Evolutionary conservation across 2,888 invertebrate genomes (phyloP).

Genomic region (Orthonevra nobilis): DNA sequence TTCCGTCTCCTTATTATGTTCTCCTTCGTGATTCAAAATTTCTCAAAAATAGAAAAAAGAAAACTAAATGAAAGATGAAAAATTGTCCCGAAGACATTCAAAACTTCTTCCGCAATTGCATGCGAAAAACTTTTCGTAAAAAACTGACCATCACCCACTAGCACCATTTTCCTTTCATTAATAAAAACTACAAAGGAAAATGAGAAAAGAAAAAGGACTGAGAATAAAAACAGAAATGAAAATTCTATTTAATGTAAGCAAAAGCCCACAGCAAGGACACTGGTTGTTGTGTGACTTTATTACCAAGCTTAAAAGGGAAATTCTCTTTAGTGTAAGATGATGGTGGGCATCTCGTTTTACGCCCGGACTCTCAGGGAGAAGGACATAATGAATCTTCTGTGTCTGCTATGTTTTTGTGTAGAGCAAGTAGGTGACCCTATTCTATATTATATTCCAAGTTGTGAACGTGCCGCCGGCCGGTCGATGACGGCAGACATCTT

Average conservation of each 20-base stretch:
- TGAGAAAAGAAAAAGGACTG: not conserved
- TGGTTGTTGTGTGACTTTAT: conserved; percentile 43
- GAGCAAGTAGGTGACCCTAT: conserved; percentile 48
- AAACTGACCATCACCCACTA: conserved; percentile 28
- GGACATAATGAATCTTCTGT: conserved; percentile 48
- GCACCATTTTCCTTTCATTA: conserved; percentile 42
- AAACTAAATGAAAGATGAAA: conserved; percentile 1
- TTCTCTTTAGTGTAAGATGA: conserved; percentile 17
- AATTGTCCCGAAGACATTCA: conserved; percentile 25
- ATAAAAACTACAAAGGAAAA: conserved; percentile 6
- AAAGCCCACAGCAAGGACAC: conserved; percentile 41
- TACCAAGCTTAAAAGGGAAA: conserved; percentile 45
- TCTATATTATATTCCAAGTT: conserved; percentile 10
- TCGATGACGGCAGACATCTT: conserved; percentile 16
- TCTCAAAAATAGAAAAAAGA: too few species aligned
- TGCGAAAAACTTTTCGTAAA: conserved; percentile 4
- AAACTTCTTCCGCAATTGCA: not conserved
- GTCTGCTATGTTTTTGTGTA: conserved; percentile 14
- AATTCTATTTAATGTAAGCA: conserved; percentile 35
- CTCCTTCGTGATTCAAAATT: too few species aligned
- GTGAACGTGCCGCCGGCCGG: conserved; percentile 20
- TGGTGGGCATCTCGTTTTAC: conserved; percentile 31
- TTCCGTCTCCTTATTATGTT: too few species aligned
- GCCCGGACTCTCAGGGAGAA: conserved; percentile 15
- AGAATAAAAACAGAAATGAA: not conserved